phyloP scores from a whole-genome alignment of 2,888 invertebrate genomes.

The Eurois occulta region DNA sequence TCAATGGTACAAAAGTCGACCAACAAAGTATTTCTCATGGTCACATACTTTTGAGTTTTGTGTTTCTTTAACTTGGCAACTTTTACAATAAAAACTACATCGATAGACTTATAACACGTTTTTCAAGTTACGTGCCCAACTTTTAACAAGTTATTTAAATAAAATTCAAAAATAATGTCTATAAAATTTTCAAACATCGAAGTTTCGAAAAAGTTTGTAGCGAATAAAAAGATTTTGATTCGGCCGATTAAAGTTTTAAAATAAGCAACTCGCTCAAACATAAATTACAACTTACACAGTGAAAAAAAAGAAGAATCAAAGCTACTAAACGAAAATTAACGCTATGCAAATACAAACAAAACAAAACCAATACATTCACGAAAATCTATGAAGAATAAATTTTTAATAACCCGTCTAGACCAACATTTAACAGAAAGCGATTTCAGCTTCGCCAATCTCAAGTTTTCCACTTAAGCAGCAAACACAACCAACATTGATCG shows the following conservation, averaged over 20 bases:
- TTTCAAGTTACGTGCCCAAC: constrained; percentile 21
- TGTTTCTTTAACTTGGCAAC: neutral
- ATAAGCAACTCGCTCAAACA: constrained; percentile 15
- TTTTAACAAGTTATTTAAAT: constrained; percentile 30
- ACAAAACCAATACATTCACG: constrained; percentile 72
- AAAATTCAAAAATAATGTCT: constrained; percentile 29
- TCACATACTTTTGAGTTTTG: neutral
- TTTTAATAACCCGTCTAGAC: constrained; percentile 89
- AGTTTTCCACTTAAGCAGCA: constrained; percentile 81
- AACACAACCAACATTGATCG: constrained; percentile 78
- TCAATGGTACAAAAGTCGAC: constrained; percentile 17
- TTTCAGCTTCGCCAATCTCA: constrained; percentile 82
- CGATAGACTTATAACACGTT: constrained; percentile 15
- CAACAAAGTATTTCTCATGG: neutral
- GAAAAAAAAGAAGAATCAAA: constrained; percentile 23
- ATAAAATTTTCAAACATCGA: neutral
- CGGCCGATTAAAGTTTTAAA: constrained; percentile 22
- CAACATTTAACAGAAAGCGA: constrained; percentile 78
- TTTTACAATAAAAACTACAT: constrained; percentile 28
- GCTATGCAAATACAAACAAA: constrained; percentile 55
- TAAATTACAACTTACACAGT: neutral
- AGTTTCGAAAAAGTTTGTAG: constrained; percentile 9
- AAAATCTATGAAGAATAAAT: constrained; percentile 83
- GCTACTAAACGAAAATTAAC: constrained; percentile 15
- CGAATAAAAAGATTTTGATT: constrained; percentile 36